Conservation (phyloP, 2,888 invertebrate species). For the Hofmannophila pseudospretella region DNA sequence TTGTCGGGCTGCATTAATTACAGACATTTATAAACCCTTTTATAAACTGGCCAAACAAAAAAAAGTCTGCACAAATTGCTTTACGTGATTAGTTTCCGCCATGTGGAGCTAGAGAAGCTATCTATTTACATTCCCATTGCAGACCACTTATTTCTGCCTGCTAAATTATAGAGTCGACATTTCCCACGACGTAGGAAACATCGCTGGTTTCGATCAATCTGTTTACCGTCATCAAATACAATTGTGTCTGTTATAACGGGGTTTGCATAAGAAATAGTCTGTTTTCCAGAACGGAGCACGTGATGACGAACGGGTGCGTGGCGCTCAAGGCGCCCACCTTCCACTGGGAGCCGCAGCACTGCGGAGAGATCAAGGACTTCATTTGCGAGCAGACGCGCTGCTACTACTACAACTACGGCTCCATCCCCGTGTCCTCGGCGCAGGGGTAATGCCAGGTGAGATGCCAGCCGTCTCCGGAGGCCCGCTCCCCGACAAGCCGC, state of each 20-base stretch:
- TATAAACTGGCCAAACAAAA: no score
- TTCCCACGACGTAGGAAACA: slow-evolving; percentile 2
- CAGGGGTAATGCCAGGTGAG: slow-evolving; percentile 95
- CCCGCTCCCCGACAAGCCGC: slow-evolving; percentile 70
- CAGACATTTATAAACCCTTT: no score
- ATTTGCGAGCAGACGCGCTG: slow-evolving; percentile 94
- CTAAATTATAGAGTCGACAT: not conserved
- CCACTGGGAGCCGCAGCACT: slow-evolving; percentile 90
- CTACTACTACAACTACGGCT: slow-evolving; percentile 94
- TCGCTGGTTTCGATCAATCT: not conserved
- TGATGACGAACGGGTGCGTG: slow-evolving; percentile 84
- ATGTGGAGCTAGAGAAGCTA: not conserved
- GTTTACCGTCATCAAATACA: not conserved
- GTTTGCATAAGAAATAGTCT: slow-evolving; percentile 67
- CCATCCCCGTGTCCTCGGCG: slow-evolving; percentile 92
- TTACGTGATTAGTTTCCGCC: not conserved
- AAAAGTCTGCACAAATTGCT: not conserved
- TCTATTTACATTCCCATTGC: slow-evolving; percentile 1
- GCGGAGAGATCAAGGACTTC: slow-evolving; percentile 89
- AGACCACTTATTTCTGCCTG: not conserved
- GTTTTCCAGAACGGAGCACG: slow-evolving; percentile 74
- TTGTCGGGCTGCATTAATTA: no score
- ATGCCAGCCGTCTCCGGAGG: slow-evolving; percentile 77
- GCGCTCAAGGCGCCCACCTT: slow-evolving; percentile 86
- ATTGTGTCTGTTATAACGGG: not conserved